phyloP scores from a whole-genome alignment of 2,888 invertebrate genomes.

The Isotomurus palustris region DNA sequence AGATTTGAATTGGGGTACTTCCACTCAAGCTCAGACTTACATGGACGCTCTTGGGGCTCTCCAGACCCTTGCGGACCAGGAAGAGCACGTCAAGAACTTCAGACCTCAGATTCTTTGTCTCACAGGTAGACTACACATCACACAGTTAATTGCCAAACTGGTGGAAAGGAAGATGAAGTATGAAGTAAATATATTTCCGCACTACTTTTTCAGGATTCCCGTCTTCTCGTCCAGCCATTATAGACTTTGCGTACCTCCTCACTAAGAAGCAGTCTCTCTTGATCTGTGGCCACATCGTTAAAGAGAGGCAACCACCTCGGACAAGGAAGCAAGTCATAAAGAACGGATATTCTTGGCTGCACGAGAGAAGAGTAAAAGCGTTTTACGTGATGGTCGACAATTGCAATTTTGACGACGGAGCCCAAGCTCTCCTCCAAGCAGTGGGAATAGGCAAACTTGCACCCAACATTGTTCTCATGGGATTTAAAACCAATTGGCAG shows the following conservation, averaged over 20 bases:
- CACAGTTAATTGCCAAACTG: no score
- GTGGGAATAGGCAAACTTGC: constrained; percentile 85
- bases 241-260: constrained; percentile 56
- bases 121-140: constrained; percentile 14
- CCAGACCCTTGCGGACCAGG: constrained; percentile 53
- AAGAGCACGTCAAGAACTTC: constrained; percentile 60
- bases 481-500: constrained; percentile 88
- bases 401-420: constrained; percentile 66
- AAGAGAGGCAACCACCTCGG: constrained; percentile 60
- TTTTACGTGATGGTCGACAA: constrained; percentile 75
- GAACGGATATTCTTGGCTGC: constrained; percentile 75
- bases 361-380: constrained; percentile 75
- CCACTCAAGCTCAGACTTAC: constrained; percentile 58
- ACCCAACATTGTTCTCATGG: constrained; percentile 91
- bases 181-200: no score
- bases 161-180: no score
- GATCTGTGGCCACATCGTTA: constrained; percentile 56
- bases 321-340: constrained; percentile 58
- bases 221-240: constrained; percentile 54
- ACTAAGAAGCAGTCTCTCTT: constrained; percentile 56
- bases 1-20: constrained; percentile 61
- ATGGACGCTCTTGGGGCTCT: constrained; percentile 55
- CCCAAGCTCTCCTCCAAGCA: constrained; percentile 77
- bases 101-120: constrained; percentile 41
- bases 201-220: constrained; percentile 47